Percentiles rank a stretch among this genome's conserved stretches.
phyloP scores from a whole-genome alignment of 2,113 vertebrate genomes.

The Ceyx margarethae region DNA sequence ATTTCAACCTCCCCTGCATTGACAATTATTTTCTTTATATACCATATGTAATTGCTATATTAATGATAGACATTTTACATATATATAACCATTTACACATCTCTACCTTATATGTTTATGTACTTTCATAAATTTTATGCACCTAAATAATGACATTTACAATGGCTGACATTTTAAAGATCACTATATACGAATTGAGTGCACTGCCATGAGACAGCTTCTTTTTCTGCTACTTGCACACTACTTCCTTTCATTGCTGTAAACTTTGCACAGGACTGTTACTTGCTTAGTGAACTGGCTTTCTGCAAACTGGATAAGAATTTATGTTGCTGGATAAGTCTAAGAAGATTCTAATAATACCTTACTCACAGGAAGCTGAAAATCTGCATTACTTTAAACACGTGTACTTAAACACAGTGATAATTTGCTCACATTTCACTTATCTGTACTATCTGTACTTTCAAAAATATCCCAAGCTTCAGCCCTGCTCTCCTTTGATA shows the following conservation, averaged over 20 bases:
- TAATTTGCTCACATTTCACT: neutral
- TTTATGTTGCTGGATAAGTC: neutral
- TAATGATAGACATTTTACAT: neutral
- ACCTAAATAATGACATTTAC: neutral
- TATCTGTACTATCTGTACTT: neutral
- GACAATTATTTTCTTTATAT: neutral
- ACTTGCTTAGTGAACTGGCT: neutral
- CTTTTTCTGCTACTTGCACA: neutral
- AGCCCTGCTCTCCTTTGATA: neutral
- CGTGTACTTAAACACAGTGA: neutral
- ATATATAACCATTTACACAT: neutral
- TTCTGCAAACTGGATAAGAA: neutral
- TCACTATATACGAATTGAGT: accelerated
- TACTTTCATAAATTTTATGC: neutral
- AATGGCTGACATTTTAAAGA: neutral
- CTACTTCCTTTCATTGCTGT: too few relatives aligned
- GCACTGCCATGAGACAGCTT: neutral
- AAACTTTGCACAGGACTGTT: neutral
- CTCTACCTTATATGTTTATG: neutral
- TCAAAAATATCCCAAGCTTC: neutral
- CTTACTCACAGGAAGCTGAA: neutral
- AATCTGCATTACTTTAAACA: neutral
- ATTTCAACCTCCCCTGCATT: neutral
- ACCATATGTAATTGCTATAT: neutral
- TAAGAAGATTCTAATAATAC: neutral